phyloP scores from a whole-genome alignment of 2,888 invertebrate genomes.

The Suillia variegata region DNA sequence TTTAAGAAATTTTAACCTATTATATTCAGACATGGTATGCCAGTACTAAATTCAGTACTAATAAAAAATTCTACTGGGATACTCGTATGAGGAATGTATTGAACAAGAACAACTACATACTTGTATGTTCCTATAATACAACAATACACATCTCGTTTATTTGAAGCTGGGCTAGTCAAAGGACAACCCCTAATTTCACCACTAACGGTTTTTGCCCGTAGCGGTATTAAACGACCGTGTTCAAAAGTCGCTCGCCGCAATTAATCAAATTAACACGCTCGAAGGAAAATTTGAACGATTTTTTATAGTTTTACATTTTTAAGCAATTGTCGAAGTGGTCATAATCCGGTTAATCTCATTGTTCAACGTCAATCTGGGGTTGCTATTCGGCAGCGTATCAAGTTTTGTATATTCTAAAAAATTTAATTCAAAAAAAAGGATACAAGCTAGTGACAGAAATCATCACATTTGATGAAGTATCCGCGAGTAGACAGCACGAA shows the following conservation, averaged over 20 bases:
- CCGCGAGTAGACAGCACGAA: background rate
- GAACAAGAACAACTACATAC: too few relatives aligned
- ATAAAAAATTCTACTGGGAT: too few relatives aligned
- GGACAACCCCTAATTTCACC: background rate
- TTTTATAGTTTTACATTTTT: background rate
- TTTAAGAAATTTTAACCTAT: too few relatives aligned
- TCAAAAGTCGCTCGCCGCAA: background rate
- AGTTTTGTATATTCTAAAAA: background rate
- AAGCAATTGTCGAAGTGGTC: background rate
- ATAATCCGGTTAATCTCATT: background rate
- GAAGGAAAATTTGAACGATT: background rate
- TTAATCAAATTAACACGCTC: slow-evolving; percentile 6
- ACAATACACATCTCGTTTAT: too few relatives aligned
- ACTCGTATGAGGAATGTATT: too few relatives aligned
- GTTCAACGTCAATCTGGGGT: background rate
- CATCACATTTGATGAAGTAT: slow-evolving; percentile 5
- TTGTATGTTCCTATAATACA: too few relatives aligned
- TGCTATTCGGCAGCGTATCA: background rate
- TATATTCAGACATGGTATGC: too few relatives aligned
- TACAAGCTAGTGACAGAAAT: background rate
- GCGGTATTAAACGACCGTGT: background rate
- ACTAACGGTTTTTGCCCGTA: background rate
- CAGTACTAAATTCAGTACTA: too few relatives aligned
- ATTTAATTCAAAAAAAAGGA: background rate
- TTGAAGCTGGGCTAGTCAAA: background rate